Evolutionary conservation across 2,888 invertebrate species (phyloP).

Genomic region (Rhingia rostrata): DNA sequence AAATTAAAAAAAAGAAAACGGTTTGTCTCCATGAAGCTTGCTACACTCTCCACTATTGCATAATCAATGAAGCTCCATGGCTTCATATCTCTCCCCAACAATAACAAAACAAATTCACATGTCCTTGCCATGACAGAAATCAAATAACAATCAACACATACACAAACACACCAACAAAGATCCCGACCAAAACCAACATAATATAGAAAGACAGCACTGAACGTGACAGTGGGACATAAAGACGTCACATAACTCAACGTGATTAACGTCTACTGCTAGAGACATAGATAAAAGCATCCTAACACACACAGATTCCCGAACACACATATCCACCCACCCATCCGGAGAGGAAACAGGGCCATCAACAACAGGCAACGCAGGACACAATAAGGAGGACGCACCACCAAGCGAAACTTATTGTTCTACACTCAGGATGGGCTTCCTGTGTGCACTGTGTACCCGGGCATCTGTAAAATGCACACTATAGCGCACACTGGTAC

Average conservation of each 20-base stretch:
- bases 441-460: slow-evolving; percentile 47
- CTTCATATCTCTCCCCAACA: slow-evolving; percentile 2
- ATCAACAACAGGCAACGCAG: slow-evolving; percentile 71
- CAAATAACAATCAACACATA: slow-evolving; percentile 45
- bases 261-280: slow-evolving; percentile 80
- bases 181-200: not conserved
- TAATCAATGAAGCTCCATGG: slow-evolving; percentile 1
- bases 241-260: slow-evolving; percentile 83
- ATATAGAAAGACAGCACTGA: slow-evolving; percentile 67
- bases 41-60: not conserved
- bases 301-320: not conserved
- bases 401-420: slow-evolving; percentile 69
- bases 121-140: slow-evolving; percentile 48
- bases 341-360: slow-evolving; percentile 54
- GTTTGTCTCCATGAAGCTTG: not conserved
- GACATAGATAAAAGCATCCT: slow-evolving; percentile 69
- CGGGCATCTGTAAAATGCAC: slow-evolving; percentile 61
- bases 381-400: slow-evolving; percentile 73
- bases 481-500: slow-evolving; percentile 36
- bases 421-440: slow-evolving; percentile 59
- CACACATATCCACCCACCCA: slow-evolving; percentile 9
- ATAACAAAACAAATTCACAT: slow-evolving; percentile 46
- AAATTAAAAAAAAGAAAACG: too few relatives aligned
- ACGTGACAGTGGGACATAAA: slow-evolving; percentile 78
- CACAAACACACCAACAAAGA: not conserved